Evolutionary conservation across 2,888 invertebrate genomes (phyloP).

Genomic region (Lobophora halterata): DNA sequence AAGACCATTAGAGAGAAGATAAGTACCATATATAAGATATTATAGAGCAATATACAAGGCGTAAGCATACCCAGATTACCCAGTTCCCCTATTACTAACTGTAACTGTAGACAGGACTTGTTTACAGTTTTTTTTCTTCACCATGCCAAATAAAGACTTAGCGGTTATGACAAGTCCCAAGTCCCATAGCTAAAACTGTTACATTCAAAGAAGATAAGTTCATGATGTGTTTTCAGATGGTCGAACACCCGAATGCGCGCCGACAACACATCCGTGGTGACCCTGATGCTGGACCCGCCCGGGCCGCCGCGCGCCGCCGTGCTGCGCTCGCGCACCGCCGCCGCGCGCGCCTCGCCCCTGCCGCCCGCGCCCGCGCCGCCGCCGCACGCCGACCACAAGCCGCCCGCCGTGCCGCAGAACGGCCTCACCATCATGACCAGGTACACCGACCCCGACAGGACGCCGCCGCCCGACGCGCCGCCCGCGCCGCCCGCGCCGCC

Average conservation of each 20-base stretch:
- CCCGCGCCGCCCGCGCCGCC: slow-evolving; percentile 48
- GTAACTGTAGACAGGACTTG: too few species aligned
- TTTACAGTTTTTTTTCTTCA: too few species aligned
- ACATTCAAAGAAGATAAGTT: too few species aligned
- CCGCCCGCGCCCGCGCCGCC: slow-evolving; percentile 23
- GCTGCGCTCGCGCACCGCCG: slow-evolving; percentile 60
- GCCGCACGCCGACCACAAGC: slow-evolving; percentile 28
- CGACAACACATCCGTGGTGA: slow-evolving; percentile 97
- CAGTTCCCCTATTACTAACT: too few species aligned
- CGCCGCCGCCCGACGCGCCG: slow-evolving; percentile 36
- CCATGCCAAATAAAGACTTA: too few species aligned
- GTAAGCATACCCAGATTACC: too few species aligned
- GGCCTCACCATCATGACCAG: slow-evolving; percentile 74
- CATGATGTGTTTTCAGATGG: slow-evolving; percentile 87
- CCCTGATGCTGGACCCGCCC: slow-evolving; percentile 94
- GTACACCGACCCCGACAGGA: slow-evolving; percentile 62
- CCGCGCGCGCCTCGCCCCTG: slow-evolving; percentile 29
- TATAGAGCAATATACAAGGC: too few species aligned
- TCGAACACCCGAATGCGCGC: slow-evolving; percentile 92
- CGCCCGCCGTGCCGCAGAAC: slow-evolving; percentile 58
- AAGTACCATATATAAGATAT: too few species aligned
- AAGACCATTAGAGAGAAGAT: too few species aligned
- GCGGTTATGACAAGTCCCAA: too few species aligned
- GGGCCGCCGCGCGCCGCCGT: slow-evolving; percentile 88
- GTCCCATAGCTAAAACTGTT: too few species aligned